phyloP scores from a whole-genome alignment of 30 jellyfish, hydroid and myxozoan species.

The Turritopsis dohrnii region DNA sequence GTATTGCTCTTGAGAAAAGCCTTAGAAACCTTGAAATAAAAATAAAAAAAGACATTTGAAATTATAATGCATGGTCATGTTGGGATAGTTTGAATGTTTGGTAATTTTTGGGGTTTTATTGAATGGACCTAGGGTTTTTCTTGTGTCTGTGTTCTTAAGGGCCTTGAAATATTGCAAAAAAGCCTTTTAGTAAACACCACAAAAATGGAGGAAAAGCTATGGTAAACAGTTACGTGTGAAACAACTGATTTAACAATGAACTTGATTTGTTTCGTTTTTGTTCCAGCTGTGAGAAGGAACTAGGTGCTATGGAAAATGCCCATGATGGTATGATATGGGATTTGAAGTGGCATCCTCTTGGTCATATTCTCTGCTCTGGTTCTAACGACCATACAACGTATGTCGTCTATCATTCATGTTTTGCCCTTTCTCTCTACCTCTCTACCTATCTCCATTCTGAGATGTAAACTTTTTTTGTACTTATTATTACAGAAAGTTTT shows the following conservation, averaged over 20 bases:
- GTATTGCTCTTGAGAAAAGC: too few relatives aligned
- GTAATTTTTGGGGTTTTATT: neutral
- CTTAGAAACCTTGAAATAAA: too few relatives aligned
- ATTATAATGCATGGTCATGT: too few relatives aligned
- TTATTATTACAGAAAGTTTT: slow-evolving; percentile 68
- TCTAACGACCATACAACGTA: slow-evolving; percentile 98
- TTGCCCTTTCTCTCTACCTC: neutral
- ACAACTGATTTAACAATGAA: neutral
- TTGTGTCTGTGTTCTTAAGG: neutral
- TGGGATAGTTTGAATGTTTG: slow-evolving; percentile 1
- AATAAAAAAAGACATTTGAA: too few relatives aligned
- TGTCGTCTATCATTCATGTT: neutral
- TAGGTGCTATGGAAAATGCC: slow-evolving; percentile 91
- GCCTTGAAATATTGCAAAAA: too few relatives aligned
- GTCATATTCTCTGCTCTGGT: slow-evolving; percentile 91
- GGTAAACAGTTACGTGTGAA: too few relatives aligned
- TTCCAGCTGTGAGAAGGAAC: slow-evolving; percentile 71
- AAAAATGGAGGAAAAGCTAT: too few relatives aligned
- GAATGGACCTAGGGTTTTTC: neutral
- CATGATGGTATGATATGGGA: slow-evolving; percentile 99
- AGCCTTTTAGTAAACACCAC: too few relatives aligned
- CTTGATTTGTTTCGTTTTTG: neutral
- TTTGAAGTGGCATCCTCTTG: slow-evolving; percentile 97
- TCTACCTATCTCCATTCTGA: neutral
- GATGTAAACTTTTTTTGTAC: neutral